A percentile compares a stretch with the other conserved stretches of the same genome.
Conservation (phyloP, 2,113 vertebrate genomes). For the Sigmodon hispidus region DNA sequence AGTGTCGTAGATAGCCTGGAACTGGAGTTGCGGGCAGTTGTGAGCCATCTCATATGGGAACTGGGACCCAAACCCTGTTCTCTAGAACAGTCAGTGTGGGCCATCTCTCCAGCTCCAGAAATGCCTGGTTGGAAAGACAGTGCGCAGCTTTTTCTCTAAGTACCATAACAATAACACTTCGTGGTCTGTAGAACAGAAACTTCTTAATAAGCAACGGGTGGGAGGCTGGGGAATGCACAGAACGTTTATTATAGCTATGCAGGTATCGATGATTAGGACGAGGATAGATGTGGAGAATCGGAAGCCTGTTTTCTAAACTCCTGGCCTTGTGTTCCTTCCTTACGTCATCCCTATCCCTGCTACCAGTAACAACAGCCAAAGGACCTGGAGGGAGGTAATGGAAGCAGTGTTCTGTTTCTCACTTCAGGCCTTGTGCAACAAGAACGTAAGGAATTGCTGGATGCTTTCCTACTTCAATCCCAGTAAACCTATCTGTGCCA, state of each 20-base stretch:
- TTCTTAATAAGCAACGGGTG: constrained; percentile 8
- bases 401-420: not conserved
- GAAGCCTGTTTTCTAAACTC: not conserved
- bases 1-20: not conserved
- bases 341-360: not conserved
- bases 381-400: not conserved
- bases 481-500: constrained; percentile 61
- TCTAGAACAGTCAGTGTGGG: not conserved
- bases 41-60: not conserved
- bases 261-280: not conserved
- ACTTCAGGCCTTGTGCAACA: not conserved
- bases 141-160: not conserved
- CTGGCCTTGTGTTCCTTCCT: too few species aligned
- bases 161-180: not conserved
- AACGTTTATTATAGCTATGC: not conserved
- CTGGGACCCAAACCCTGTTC: not conserved
- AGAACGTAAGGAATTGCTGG: constrained; percentile 50
- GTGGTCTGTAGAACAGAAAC: not conserved
- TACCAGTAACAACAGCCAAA: not conserved
- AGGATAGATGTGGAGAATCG: not conserved
- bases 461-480: constrained; percentile 11
- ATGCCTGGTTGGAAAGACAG: not conserved
- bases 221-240: not conserved
- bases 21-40: not conserved
- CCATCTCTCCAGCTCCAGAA: not conserved